These are phyloP conservation scores for Meghimatium bilineatum DNA, from an alignment of 2,888 invertebrate genomes.

Conservation along the genomic window DNA sequence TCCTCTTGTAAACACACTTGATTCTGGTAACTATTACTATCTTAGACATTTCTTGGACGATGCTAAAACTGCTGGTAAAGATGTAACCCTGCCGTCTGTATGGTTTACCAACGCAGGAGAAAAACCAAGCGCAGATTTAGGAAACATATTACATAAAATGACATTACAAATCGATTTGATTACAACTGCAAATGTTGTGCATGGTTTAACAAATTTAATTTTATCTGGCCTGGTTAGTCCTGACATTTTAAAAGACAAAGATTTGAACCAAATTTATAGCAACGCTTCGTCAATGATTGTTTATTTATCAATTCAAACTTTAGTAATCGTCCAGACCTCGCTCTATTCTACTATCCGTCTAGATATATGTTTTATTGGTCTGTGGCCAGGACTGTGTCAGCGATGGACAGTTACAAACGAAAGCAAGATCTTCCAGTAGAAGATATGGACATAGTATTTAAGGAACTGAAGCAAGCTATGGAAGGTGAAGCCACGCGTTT, in stretches of 20 bases:
- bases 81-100: slow-evolving; percentile 66
- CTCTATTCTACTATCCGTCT: background rate
- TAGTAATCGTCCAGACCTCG: background rate
- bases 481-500: background rate
- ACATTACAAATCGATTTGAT: slow-evolving; percentile 70
- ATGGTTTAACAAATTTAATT: slow-evolving; percentile 63
- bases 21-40: slow-evolving; percentile 68
- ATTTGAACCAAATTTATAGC: background rate
- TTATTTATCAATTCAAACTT: background rate
- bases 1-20: slow-evolving; percentile 61
- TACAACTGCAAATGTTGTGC: slow-evolving; percentile 64
- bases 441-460: background rate
- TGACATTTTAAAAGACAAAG: slow-evolving; percentile 58
- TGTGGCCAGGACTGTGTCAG: background rate
- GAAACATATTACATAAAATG: background rate
- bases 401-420: background rate
- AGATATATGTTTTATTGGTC: background rate
- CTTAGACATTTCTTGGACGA: slow-evolving; percentile 64
- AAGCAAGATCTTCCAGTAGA: background rate
- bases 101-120: slow-evolving; percentile 55
- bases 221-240: slow-evolving; percentile 60
- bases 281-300: slow-evolving; percentile 9
- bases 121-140: background rate
- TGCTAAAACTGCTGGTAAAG: slow-evolving; percentile 53
- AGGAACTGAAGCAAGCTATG: background rate